phyloP scores from a whole-genome alignment of 2,888 invertebrate species.

The Rosalia funebris region DNA sequence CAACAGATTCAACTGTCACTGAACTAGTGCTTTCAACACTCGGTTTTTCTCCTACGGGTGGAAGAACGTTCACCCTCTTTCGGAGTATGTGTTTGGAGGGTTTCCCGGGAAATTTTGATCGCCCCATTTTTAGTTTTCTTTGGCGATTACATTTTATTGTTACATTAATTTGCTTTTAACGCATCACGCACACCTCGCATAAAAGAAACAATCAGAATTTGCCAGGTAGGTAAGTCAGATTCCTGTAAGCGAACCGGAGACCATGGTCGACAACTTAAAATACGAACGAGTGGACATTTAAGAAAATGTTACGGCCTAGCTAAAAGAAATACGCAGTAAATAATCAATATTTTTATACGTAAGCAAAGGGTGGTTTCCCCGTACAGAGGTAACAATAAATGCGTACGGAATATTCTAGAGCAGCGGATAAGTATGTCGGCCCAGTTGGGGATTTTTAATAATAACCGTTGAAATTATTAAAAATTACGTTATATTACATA shows the following conservation, averaged over 20 bases:
- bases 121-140: constrained; percentile 70
- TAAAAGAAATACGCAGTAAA: background rate
- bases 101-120: constrained; percentile 88
- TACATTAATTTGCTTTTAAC: constrained; percentile 50
- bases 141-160: constrained; percentile 55
- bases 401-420: too few relatives aligned
- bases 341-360: constrained; percentile 2
- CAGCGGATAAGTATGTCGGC: background rate
- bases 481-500: background rate
- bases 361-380: background rate
- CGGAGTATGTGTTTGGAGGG: constrained; percentile 87
- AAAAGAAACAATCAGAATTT: constrained; percentile 36
- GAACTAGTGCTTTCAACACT: constrained; percentile 55
- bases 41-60: constrained; percentile 60
- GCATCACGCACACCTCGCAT: constrained; percentile 53
- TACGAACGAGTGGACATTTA: background rate
- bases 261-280: background rate
- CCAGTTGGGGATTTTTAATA: background rate
- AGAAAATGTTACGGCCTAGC: background rate
- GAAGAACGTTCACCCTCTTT: constrained; percentile 84
- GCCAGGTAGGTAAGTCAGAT: constrained; percentile 31
- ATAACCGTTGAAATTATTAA: background rate
- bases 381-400: background rate
- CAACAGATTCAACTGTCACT: constrained; percentile 59
- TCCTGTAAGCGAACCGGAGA: background rate